Percentiles rank a stretch among this genome's conserved stretches.
Evolutionary conservation across 2,888 invertebrate genomes (phyloP).

Genomic region (Crossocerus cetratus): DNA sequence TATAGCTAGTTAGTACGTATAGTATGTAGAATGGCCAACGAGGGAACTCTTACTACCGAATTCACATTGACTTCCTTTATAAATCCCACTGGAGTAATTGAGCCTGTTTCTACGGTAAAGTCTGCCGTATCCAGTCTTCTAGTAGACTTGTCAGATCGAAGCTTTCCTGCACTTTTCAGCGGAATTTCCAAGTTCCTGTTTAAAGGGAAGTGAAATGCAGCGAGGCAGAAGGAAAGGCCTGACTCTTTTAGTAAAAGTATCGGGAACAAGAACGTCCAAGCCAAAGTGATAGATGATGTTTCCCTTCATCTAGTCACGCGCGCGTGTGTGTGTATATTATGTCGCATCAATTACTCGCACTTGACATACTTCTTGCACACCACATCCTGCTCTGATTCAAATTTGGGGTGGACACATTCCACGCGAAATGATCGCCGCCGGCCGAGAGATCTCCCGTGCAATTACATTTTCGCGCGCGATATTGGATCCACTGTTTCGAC

Average conservation of each 20-base stretch:
- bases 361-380: constrained; percentile 6
- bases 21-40: background rate
- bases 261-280: constrained; percentile 13
- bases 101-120: background rate
- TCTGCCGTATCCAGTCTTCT: background rate
- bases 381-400: background rate
- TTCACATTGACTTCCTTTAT: background rate
- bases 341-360: constrained; percentile 17
- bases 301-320: background rate
- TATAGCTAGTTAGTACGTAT: too few species aligned
- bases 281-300: constrained; percentile 19
- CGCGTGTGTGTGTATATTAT: background rate
- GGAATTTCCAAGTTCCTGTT: background rate
- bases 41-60: background rate
- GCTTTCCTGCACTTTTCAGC: background rate
- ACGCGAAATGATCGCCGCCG: background rate
- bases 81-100: background rate
- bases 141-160: background rate
- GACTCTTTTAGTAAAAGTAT: constrained; percentile 23
- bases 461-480: too few species aligned
- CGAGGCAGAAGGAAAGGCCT: background rate
- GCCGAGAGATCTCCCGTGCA: too few species aligned
- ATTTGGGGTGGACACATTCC: background rate
- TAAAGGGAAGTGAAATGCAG: background rate
- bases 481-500: too few species aligned